A percentile compares a stretch with the other conserved stretches of the same genome.
Conservation (phyloP, 2,797 vertebrate species). For the Esox masquinongy region DNA sequence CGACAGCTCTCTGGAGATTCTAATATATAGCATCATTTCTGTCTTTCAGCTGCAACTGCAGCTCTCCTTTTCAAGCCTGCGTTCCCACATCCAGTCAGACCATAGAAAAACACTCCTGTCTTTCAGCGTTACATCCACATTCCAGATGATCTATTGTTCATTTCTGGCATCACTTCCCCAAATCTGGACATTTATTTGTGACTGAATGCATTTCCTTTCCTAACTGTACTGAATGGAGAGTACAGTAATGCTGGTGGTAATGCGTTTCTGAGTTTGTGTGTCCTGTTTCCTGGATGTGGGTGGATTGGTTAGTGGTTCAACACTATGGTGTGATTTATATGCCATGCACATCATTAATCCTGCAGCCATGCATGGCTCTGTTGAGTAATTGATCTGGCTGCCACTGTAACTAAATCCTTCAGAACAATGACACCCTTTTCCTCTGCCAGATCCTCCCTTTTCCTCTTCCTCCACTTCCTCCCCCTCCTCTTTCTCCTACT, state of each 20-base stretch:
- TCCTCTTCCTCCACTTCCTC: slow-evolving; percentile 8
- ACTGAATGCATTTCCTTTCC: slow-evolving; percentile 44
- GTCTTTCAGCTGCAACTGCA: slow-evolving; percentile 76
- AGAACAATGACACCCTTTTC: slow-evolving; percentile 68
- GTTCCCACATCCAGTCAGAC: slow-evolving; percentile 55
- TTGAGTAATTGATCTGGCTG: slow-evolving; percentile 80
- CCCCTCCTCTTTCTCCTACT: slow-evolving; percentile 36
- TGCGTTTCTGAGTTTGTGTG: slow-evolving; percentile 66
- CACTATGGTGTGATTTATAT: slow-evolving; percentile 76
- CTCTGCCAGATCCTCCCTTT: slow-evolving; percentile 29
- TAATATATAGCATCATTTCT: slow-evolving; percentile 74
- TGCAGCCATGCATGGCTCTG: slow-evolving; percentile 74
- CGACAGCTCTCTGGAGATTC: slow-evolving; percentile 71
- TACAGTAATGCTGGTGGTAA: slow-evolving; percentile 66
- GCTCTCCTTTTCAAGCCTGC: slow-evolving; percentile 67
- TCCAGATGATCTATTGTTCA: slow-evolving; percentile 72
- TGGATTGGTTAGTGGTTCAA: slow-evolving; percentile 56
- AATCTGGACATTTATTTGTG: slow-evolving; percentile 71
- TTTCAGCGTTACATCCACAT: slow-evolving; percentile 69
- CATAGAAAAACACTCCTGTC: slow-evolving; percentile 68
- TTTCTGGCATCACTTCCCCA: slow-evolving; percentile 65
- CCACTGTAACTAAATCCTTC: slow-evolving; percentile 82
- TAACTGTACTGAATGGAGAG: slow-evolving; percentile 64
- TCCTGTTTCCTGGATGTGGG: slow-evolving; percentile 60
- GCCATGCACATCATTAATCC: slow-evolving; percentile 77